These are phyloP conservation scores for Oeneis ivallda DNA, from an alignment of 2,888 invertebrate genomes.

Conservation along the genomic window DNA sequence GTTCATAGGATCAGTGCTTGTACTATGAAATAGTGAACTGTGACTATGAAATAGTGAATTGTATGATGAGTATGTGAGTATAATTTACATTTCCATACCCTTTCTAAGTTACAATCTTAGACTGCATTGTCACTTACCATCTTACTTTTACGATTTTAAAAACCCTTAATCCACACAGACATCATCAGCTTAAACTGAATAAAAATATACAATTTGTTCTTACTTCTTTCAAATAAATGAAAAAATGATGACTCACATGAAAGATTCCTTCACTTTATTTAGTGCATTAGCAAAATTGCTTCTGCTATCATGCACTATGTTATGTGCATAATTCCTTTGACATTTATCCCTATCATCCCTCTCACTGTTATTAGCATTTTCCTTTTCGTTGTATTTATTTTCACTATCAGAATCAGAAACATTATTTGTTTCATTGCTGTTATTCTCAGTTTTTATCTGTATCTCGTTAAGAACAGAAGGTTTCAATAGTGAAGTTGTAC, in stretches of 20 bases:
- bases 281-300: conserved; percentile 71
- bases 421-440: conserved; percentile 58
- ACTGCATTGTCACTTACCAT: no score
- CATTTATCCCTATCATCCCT: conserved; percentile 62
- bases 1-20: no score
- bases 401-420: conserved; percentile 68
- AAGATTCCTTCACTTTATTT: conserved; percentile 71
- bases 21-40: no score
- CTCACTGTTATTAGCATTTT: conserved; percentile 65
- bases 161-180: no score
- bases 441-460: conserved; percentile 68
- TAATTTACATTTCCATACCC: no score
- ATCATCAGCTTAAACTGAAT: no score
- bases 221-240: no score
- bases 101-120: no score
- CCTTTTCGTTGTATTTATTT: conserved; percentile 64
- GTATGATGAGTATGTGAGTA: no score
- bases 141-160: no score
- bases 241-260: conserved; percentile 56
- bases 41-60: no score
- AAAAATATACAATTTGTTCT: no score
- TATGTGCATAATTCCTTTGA: conserved; percentile 58
- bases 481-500: conserved; percentile 68
- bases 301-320: conserved; percentile 63
- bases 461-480: conserved; percentile 75